Conservation (phyloP, 2,797 vertebrate species). For the Fringilla coelebs region DNA sequence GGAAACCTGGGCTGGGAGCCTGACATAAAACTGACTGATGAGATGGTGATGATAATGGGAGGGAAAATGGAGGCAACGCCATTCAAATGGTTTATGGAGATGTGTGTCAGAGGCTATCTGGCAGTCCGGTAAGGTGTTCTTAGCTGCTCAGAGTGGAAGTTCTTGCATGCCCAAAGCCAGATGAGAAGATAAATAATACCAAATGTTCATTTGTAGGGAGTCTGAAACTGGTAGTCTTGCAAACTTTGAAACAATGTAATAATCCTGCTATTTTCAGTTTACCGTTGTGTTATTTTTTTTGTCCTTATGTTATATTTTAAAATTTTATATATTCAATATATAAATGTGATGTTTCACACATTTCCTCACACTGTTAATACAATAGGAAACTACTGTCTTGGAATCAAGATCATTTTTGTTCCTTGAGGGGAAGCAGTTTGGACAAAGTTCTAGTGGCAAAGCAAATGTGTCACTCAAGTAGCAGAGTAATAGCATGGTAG, state of each 20-base stretch:
- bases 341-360: not conserved
- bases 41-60: slow-evolving; percentile 99
- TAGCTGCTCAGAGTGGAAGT: not conserved
- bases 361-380: not conserved
- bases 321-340: not conserved
- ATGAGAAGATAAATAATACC: not conserved
- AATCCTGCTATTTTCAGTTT: not conserved
- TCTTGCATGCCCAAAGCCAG: not conserved
- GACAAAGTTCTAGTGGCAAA: not conserved
- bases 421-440: not conserved
- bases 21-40: slow-evolving; percentile 95
- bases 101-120: slow-evolving; percentile 95
- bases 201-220: not conserved
- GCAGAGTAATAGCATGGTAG: not conserved
- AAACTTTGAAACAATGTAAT: not conserved
- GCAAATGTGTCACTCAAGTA: not conserved
- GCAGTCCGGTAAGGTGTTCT: slow-evolving; percentile 85
- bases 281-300: not conserved
- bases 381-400: not conserved
- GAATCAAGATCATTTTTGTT: not conserved
- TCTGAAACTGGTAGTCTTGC: not conserved
- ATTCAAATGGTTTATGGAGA: slow-evolving; percentile 99
- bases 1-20: slow-evolving; percentile 98
- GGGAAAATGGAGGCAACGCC: slow-evolving; percentile 98
- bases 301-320: not conserved